Base-by-base conservation (phyloP, 2,113 vertebrate genomes). In the Hemicordylus capensis region DNA sequence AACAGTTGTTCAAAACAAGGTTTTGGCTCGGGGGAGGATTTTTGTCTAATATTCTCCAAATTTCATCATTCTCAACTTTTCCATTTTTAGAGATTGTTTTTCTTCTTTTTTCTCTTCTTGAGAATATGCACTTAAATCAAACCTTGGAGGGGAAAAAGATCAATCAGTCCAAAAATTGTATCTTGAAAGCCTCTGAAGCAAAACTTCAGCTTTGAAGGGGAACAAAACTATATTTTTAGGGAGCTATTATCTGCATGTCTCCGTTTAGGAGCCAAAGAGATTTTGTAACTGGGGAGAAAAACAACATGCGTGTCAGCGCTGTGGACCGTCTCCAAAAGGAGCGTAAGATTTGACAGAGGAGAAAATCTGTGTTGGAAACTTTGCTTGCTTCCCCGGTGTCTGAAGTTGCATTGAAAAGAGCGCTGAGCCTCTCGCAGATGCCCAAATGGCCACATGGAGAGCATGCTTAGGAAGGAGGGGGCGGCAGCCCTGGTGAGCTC, bases 291-390 rank as follows among this genome's bases (percentile, higher is more conserved):
- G 90, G 89, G 89, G 73, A 92, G 91, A 91, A 87, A 93, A 90
- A 90, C 89, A 88, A 87, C 76, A 77, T 89, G 89, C 89, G 79
- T 91, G 89, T 93, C 85, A 93, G 72, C 91, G 91, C 58, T 20
- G 1, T 93, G 91, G 92, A 86, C 67, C 12, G 46, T 28, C 93
- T 94, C 93, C 94, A 94, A 80, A 88, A 87, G 0, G 24, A 85
- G 87, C 85, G 89, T 85, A 9, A 89, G 1, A 76, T 91, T 92
- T 91, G 93, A 94, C 14, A 88, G 87, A 88, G 86, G 88, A 94
- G 93, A 58, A 82, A 93, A 94, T 87, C 89, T 92, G 89, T 91
- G 89, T 92, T 86, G 90, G 89, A 94, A 94, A 93, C 86, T 89
- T 81, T 75, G 70, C 90, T 91, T 92, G 93, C 91, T 93, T 85